A percentile compares a stretch with the other conserved stretches of the same genome.
Evolutionary conservation across 1,140 invertebrate genomes (phyloP).

Genomic region (Neodiprion virginianus): DNA sequence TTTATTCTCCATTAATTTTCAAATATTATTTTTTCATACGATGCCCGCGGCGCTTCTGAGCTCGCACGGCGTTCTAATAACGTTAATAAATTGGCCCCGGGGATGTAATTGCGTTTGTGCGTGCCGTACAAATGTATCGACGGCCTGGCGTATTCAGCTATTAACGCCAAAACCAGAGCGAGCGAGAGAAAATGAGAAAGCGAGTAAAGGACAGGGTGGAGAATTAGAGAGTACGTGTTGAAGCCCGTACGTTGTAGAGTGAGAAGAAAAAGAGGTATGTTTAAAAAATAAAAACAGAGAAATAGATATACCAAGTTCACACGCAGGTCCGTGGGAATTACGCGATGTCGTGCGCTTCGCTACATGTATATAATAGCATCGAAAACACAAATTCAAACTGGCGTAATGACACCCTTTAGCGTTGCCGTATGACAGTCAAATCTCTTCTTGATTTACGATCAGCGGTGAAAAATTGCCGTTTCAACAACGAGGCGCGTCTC

Average conservation of each 20-base stretch:
- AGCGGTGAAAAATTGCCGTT: too few relatives aligned
- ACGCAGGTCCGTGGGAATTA: constrained; percentile 46
- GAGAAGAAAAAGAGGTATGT: neutral
- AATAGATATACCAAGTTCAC: constrained; percentile 16
- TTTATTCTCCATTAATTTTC: constrained; percentile 12
- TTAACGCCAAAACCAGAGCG: constrained; percentile 18
- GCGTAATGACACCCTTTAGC: constrained; percentile 1
- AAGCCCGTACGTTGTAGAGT: too few relatives aligned
- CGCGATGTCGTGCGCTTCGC: neutral
- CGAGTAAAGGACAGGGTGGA: too few relatives aligned
- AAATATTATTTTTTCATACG: neutral
- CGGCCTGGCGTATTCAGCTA: neutral
- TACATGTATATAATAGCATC: neutral
- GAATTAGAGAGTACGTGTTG: too few relatives aligned
- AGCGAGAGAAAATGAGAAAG: constrained; percentile 13
- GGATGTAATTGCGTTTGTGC: constrained; percentile 60
- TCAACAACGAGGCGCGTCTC: too few relatives aligned
- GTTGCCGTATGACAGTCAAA: neutral
- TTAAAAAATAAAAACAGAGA: neutral
- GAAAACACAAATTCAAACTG: neutral
- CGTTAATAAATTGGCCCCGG: constrained; percentile 49
- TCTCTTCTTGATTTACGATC: neutral
- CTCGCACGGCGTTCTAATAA: constrained; percentile 41
- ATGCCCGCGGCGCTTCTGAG: too few relatives aligned
- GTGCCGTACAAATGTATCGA: constrained; percentile 38